Evolutionary conservation across 2,113 vertebrate species (phyloP).

Genomic region (Pyxicephalus adspersus): DNA sequence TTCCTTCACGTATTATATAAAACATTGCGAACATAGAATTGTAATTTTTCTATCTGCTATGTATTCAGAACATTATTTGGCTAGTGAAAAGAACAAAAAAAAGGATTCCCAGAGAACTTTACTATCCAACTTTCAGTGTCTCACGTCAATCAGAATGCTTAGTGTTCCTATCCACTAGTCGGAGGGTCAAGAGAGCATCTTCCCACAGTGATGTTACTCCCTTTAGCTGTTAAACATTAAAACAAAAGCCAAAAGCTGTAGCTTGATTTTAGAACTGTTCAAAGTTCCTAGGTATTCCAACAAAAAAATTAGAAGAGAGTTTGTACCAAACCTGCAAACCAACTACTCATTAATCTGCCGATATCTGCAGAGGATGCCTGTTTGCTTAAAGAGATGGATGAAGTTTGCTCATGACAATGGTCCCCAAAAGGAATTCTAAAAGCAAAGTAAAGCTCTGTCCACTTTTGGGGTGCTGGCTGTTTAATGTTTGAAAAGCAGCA

Average conservation of each 20-base stretch:
- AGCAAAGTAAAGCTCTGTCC: conserved; percentile 28
- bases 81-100: too few relatives aligned
- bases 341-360: conserved; percentile 46
- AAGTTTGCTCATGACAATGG: conserved; percentile 54
- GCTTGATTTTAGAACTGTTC: conserved; percentile 16
- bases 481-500: conserved; percentile 24
- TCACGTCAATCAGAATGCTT: conserved; percentile 24
- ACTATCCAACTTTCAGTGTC: conserved; percentile 1
- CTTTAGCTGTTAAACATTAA: conserved; percentile 52
- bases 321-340: background rate
- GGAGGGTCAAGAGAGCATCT: conserved; percentile 43
- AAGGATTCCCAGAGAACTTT: background rate
- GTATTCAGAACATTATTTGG: too few relatives aligned
- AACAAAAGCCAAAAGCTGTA: background rate
- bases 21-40: too few relatives aligned
- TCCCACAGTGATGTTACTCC: conserved; percentile 52
- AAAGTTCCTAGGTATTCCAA: conserved; percentile 18
- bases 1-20: too few relatives aligned
- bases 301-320: background rate
- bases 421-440: conserved; percentile 17
- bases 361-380: conserved; percentile 25
- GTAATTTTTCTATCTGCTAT: too few relatives aligned
- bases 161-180: conserved; percentile 30
- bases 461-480: conserved; percentile 43
- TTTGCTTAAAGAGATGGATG: conserved; percentile 51